Conservation (phyloP, 2,797 vertebrate species). For the Clarias fuscus region DNA sequence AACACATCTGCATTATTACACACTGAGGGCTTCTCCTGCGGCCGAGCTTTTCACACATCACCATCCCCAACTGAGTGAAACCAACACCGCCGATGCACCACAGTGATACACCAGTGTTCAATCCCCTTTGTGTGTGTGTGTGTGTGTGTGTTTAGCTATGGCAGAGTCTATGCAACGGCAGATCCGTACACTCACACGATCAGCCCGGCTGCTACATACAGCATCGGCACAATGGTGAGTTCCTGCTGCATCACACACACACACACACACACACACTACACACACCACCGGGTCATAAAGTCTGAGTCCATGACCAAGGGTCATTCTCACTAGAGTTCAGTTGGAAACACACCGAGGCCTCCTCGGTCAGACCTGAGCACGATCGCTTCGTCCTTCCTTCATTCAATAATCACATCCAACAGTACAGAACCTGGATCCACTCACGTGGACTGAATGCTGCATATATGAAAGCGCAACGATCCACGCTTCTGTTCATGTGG, state of each 20-base stretch:
- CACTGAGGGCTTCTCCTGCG: background rate
- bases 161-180: slow-evolving; percentile 92
- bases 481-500: background rate
- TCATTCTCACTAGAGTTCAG: background rate
- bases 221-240: slow-evolving; percentile 97
- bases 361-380: background rate
- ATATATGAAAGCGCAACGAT: background rate
- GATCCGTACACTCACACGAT: slow-evolving; percentile 94
- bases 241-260: background rate
- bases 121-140: background rate
- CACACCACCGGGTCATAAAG: background rate
- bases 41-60: background rate
- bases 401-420: no score
- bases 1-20: slow-evolving; percentile 19
- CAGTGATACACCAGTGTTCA: background rate
- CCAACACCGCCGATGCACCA: background rate
- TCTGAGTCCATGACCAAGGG: slow-evolving; percentile 11
- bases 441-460: background rate
- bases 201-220: slow-evolving; percentile 89
- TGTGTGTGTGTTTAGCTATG: slow-evolving; percentile 77
- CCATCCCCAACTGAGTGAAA: background rate
- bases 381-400: no score
- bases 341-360: background rate
- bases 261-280: slow-evolving; percentile 17
- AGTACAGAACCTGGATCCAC: background rate